These are phyloP conservation scores for Bursaphelenchus okinawaensis DNA, from an alignment of 2,888 invertebrate genomes.

Conservation along the genomic window DNA sequence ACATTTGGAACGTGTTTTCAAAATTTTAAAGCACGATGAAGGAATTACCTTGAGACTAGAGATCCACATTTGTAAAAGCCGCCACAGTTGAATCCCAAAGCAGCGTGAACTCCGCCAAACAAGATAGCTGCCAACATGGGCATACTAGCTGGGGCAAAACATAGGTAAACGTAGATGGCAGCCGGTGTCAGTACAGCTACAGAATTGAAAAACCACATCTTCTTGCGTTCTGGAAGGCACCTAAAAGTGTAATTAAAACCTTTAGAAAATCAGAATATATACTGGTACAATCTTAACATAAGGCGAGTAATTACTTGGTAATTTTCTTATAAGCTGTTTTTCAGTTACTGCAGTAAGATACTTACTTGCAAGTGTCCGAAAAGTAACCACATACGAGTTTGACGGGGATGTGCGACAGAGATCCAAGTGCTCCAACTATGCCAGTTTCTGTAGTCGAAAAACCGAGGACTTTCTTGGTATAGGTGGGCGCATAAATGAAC, in stretches of 20 bases:
- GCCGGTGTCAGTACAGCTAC: constrained; percentile 39
- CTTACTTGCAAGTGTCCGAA: constrained; percentile 9
- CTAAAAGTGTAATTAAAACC: constrained; percentile 20
- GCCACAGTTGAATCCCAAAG: constrained; percentile 43
- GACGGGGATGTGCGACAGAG: constrained; percentile 10
- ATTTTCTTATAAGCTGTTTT: neutral
- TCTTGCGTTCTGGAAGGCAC: constrained; percentile 39
- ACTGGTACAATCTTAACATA: too few relatives aligned
- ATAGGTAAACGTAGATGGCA: constrained; percentile 22
- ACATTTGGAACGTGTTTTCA: too few relatives aligned
- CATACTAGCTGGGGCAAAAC: constrained; percentile 30
- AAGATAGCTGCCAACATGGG: constrained; percentile 26
- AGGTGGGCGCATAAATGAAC: constrained; percentile 48
- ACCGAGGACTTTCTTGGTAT: constrained; percentile 36
- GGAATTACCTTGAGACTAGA: constrained; percentile 34
- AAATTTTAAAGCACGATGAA: neutral
- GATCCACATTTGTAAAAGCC: constrained; percentile 52
- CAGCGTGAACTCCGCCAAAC: constrained; percentile 37
- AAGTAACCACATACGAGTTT: constrained; percentile 8
- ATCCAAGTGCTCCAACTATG: constrained; percentile 12
- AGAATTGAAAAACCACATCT: constrained; percentile 50
- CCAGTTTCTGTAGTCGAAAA: constrained; percentile 37
- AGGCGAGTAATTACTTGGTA: too few relatives aligned
- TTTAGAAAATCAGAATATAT: neutral
- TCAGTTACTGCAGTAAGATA: neutral